phyloP scores from a whole-genome alignment of 1,140 invertebrate species.

The Epicauta chinensis region DNA sequence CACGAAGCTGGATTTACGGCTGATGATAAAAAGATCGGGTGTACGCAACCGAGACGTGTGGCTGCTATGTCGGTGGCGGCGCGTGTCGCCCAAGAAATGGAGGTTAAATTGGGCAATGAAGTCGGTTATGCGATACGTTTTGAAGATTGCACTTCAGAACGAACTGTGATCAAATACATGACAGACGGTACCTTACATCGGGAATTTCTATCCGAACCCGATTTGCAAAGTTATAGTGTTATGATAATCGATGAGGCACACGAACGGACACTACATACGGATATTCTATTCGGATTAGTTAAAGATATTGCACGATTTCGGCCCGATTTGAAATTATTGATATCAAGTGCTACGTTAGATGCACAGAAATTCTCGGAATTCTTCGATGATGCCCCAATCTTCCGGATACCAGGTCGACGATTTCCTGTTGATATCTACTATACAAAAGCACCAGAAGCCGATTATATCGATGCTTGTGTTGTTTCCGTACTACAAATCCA shows the following conservation, averaged over 20 bases:
- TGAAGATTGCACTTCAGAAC: constrained; percentile 96
- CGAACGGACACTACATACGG: constrained; percentile 95
- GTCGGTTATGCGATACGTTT: constrained; percentile 99
- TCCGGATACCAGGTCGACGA: constrained; percentile 86
- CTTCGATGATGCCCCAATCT: constrained; percentile 98
- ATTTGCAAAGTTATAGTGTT: constrained; percentile 89
- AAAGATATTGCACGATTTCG: constrained; percentile 97
- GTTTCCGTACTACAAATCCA: constrained; percentile 98
- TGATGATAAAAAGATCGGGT: constrained; percentile 78
- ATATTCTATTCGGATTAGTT: constrained; percentile 96
- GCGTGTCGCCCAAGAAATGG: constrained; percentile 99
- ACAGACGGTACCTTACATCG: constrained; percentile 97
- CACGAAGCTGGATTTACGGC: constrained; percentile 84
- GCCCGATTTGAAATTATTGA: constrained; percentile 90
- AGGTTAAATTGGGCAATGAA: constrained; percentile 95
- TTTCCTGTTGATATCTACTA: constrained; percentile 97
- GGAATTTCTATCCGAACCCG: constrained; percentile 96
- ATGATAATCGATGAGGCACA: constrained; percentile 99
- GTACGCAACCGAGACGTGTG: constrained; percentile 94
- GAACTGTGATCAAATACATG: constrained; percentile 99
- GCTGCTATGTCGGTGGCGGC: constrained; percentile 99
- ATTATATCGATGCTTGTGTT: constrained; percentile 96
- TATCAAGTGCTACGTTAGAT: constrained; percentile 97
- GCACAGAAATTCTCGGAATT: constrained; percentile 97
- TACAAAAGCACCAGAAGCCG: constrained; percentile 97